phyloP scores from a whole-genome alignment of 2,113 vertebrate species.

The Trachemys scripta region DNA sequence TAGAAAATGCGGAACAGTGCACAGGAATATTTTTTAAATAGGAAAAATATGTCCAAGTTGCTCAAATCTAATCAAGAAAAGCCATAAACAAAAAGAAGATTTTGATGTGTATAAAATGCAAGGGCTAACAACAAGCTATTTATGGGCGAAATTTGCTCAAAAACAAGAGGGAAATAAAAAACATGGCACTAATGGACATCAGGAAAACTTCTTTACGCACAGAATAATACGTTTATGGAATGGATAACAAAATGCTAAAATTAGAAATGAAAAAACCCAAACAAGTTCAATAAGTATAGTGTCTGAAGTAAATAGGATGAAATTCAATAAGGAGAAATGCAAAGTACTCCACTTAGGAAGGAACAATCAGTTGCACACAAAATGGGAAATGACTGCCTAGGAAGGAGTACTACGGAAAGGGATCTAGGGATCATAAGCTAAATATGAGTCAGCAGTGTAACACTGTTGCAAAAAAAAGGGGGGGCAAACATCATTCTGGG shows the following conservation, averaged over 20 bases:
- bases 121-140: neutral
- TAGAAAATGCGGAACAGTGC: neutral
- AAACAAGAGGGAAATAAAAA: neutral
- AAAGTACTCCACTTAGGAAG: too few species aligned
- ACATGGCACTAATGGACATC: neutral
- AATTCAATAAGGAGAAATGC: too few species aligned
- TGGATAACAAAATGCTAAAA: too few species aligned
- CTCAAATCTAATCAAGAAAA: neutral
- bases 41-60: neutral
- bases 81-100: neutral
- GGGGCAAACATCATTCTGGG: too few species aligned
- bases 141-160: neutral
- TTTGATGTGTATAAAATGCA: rapidly evolving
- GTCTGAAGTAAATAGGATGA: too few species aligned
- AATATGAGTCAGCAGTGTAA: too few species aligned
- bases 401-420: too few species aligned
- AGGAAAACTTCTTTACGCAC: neutral
- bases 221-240: too few species aligned
- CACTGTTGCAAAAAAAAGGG: too few species aligned
- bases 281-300: neutral
- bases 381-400: too few species aligned
- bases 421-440: too few species aligned
- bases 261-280: neutral
- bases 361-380: too few species aligned
- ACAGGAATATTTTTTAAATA: neutral